Percentiles rank a stretch among this genome's conserved stretches.
Evolutionary conservation across 2,113 vertebrate species (phyloP).

Genomic region (Orcinus orca): DNA sequence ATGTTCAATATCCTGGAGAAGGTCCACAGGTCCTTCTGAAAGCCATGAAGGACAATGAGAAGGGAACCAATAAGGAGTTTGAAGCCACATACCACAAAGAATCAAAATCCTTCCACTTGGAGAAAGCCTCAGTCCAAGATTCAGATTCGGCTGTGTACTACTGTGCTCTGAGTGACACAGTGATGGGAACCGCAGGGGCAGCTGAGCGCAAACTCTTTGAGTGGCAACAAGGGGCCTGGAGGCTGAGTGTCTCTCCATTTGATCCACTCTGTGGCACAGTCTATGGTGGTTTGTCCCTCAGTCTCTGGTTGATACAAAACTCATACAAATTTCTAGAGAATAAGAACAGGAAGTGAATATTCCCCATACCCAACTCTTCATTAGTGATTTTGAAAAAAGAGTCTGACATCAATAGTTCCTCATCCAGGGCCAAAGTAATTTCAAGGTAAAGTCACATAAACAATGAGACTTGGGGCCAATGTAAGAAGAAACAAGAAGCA

Average conservation of each 20-base stretch:
- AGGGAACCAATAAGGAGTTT: not conserved
- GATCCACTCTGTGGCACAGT: too few relatives aligned
- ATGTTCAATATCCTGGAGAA: slow-evolving; percentile 33
- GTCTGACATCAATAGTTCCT: not conserved
- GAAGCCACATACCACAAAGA: not conserved
- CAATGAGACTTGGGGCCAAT: not conserved
- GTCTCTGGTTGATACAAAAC: too few relatives aligned
- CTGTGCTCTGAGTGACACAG: too few relatives aligned
- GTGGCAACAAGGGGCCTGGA: too few relatives aligned
- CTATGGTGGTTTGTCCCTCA: too few relatives aligned
- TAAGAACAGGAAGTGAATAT: not conserved
- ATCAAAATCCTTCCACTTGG: slow-evolving; percentile 16
- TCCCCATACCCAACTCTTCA: not conserved
- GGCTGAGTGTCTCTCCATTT: too few relatives aligned
- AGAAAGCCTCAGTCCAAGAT: slow-evolving; percentile 5
- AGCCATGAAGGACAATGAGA: fast-evolving
- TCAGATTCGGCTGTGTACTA: slow-evolving; percentile 57
- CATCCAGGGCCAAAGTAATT: not conserved
- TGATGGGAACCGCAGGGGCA: too few relatives aligned
- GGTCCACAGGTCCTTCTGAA: slow-evolving; percentile 35
- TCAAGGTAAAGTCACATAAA: not conserved
- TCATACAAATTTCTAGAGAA: too few relatives aligned
- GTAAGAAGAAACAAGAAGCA: not conserved
- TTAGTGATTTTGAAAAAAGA: not conserved
- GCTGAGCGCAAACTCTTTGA: too few relatives aligned